A percentile compares a stretch with the other conserved stretches of the same genome.
These are phyloP conservation scores for Crossocerus cetratus DNA, from an alignment of 2,888 invertebrate species.

Conservation along the genomic window DNA sequence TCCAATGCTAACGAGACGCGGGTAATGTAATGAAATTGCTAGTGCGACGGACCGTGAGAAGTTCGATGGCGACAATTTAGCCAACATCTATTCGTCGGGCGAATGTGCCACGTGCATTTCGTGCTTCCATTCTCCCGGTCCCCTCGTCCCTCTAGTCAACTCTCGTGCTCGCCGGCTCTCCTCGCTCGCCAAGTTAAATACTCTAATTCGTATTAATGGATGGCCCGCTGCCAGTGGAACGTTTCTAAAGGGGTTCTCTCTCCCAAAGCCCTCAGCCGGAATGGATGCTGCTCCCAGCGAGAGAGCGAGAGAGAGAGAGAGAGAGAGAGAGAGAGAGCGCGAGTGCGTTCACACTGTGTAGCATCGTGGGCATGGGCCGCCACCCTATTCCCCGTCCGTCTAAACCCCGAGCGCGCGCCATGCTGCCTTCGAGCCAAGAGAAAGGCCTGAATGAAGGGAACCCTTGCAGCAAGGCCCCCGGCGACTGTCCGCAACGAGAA, in stretches of 20 bases:
- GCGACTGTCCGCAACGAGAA: too few species aligned
- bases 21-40: too few species aligned
- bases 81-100: background rate
- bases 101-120: background rate
- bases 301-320: background rate
- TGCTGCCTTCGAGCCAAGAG: conserved; percentile 10
- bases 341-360: conserved; percentile 48
- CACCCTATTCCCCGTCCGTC: background rate
- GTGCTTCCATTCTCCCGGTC: conserved; percentile 6
- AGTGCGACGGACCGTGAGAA: too few species aligned
- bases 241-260: conserved; percentile 56
- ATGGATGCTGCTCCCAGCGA: conserved; percentile 41
- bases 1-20: too few species aligned
- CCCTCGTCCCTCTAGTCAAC: conserved; percentile 8
- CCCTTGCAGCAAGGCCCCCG: conserved; percentile 3
- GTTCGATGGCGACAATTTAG: too few species aligned
- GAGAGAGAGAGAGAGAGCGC: background rate
- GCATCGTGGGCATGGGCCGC: too few species aligned
- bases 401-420: too few species aligned
- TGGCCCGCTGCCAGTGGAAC: conserved; percentile 65
- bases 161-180: conserved; percentile 29
- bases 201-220: conserved; percentile 72
- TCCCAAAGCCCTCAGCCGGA: conserved; percentile 48
- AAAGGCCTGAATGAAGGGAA: conserved; percentile 28
- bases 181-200: conserved; percentile 63